These are phyloP conservation scores for Clarias batrachus DNA, from an alignment of 2,113 vertebrate genomes.

Conservation along the genomic window DNA sequence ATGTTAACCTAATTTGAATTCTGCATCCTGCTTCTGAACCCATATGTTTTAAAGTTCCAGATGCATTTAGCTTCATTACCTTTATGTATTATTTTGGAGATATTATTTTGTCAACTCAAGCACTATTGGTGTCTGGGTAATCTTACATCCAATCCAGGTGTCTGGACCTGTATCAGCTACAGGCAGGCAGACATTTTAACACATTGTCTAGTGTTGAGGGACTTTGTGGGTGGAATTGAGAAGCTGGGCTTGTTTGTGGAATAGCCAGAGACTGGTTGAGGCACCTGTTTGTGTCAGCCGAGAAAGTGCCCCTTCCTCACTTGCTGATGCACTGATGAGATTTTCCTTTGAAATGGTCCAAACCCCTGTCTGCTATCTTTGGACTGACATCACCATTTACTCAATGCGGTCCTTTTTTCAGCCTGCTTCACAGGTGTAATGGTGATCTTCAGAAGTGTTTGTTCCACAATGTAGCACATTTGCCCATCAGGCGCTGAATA, in stretches of 20 bases:
- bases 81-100: slow-evolving; percentile 1
- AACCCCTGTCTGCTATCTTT: slow-evolving; percentile 43
- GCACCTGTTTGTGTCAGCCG: slow-evolving; percentile 44
- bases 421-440: slow-evolving; percentile 41
- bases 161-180: slow-evolving; percentile 34
- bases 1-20: slow-evolving; percentile 24
- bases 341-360: slow-evolving; percentile 32
- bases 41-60: background rate
- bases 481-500: slow-evolving; percentile 9
- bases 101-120: slow-evolving; percentile 23
- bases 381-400: slow-evolving; percentile 43
- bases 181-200: slow-evolving; percentile 46
- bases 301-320: slow-evolving; percentile 35
- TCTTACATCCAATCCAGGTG: slow-evolving; percentile 37
- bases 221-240: slow-evolving; percentile 28
- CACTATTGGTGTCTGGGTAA: slow-evolving; percentile 27
- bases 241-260: slow-evolving; percentile 47
- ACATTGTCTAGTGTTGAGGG: slow-evolving; percentile 38
- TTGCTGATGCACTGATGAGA: slow-evolving; percentile 37
- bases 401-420: slow-evolving; percentile 28
- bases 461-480: slow-evolving; percentile 25
- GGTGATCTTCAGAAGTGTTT: slow-evolving; percentile 31
- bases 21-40: background rate
- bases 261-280: slow-evolving; percentile 32
- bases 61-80: background rate